These are phyloP conservation scores for Eretmochelys imbricata DNA, from an alignment of 2,113 vertebrate genomes.

Conservation along the genomic window DNA sequence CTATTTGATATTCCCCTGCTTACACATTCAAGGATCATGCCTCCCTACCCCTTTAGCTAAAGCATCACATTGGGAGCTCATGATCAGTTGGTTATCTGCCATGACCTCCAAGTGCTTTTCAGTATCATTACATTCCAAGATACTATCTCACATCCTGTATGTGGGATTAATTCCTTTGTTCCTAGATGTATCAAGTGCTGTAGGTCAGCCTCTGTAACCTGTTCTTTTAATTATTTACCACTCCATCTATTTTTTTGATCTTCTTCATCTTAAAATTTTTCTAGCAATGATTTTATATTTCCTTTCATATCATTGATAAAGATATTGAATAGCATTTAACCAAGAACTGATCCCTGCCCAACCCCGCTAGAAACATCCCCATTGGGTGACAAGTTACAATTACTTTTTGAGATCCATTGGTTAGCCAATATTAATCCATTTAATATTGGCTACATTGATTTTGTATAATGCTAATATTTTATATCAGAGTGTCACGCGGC, in stretches of 20 bases:
- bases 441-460: background rate
- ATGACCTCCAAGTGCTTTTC: background rate
- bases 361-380: background rate
- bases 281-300: background rate
- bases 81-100: background rate
- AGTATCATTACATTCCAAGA: background rate
- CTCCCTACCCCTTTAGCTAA: background rate
- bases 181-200: background rate
- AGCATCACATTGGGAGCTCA: background rate
- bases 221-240: background rate
- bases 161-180: background rate
- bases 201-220: background rate
- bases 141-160: background rate
- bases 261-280: background rate
- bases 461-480: background rate
- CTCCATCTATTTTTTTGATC: background rate
- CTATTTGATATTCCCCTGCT: background rate
- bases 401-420: background rate
- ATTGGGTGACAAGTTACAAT: background rate
- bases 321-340: background rate
- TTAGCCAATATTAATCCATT: background rate
- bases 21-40: background rate
- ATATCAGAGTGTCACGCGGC: background rate
- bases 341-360: background rate
- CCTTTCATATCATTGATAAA: background rate